Evolutionary conservation across 1,140 invertebrate species (phyloP).

Genomic region (Cherax destructor): DNA sequence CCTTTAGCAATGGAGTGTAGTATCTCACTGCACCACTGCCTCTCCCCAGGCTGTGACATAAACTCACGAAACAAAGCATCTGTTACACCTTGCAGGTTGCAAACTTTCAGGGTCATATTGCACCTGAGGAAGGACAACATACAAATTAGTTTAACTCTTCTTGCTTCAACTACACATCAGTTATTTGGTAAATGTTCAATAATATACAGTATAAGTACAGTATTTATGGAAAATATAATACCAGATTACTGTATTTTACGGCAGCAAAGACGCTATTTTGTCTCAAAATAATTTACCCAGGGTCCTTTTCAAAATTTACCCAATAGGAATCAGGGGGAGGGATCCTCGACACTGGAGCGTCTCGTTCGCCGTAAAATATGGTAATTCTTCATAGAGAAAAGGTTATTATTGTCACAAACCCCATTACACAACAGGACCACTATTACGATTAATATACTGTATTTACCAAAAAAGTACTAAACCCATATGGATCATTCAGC

Average conservation of each 20-base stretch:
- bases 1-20: slow-evolving; percentile 66
- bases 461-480: no score
- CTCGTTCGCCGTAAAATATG: no score
- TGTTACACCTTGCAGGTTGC: slow-evolving; percentile 72
- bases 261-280: slow-evolving; percentile 57
- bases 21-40: slow-evolving; percentile 68
- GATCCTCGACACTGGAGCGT: no score
- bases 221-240: background rate
- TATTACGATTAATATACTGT: no score
- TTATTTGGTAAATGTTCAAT: background rate
- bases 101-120: slow-evolving; percentile 45
- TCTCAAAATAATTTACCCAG: background rate
- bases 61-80: slow-evolving; percentile 74
- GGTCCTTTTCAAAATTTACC: no score
- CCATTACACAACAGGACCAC: no score
- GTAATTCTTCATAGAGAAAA: no score
- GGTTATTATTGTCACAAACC: no score
- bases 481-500: no score
- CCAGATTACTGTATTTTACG: slow-evolving; percentile 28
- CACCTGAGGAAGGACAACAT: slow-evolving; percentile 18
- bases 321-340: background rate
- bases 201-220: background rate
- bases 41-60: slow-evolving; percentile 69
- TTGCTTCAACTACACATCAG: slow-evolving; percentile 13
- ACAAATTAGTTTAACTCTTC: slow-evolving; percentile 62